Evolutionary conservation across 2,888 invertebrate species (phyloP).

Genomic region (Heliconius ismenius): DNA sequence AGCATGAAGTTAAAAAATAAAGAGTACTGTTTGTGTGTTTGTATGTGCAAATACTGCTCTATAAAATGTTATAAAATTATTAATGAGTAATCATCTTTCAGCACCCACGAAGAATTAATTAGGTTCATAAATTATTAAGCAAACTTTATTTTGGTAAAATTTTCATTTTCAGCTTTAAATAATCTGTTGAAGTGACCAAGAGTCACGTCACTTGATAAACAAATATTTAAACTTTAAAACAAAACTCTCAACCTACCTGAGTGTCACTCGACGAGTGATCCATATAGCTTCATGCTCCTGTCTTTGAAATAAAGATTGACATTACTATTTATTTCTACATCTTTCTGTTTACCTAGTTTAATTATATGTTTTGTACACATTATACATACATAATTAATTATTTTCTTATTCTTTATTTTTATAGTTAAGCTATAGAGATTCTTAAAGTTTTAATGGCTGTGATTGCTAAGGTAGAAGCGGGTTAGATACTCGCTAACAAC

Average conservation of each 20-base stretch:
- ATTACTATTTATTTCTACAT: background rate
- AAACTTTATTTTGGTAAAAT: background rate
- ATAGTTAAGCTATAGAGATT: background rate
- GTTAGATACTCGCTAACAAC: background rate
- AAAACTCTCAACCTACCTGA: background rate
- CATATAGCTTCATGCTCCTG: background rate
- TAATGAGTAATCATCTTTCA: background rate
- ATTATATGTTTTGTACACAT: background rate
- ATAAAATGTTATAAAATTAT: background rate
- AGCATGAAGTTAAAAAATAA: no score
- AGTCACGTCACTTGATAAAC: constrained; percentile 1
- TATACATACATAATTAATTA: background rate
- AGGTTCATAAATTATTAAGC: background rate
- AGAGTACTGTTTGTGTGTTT: no score
- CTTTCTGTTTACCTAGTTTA: background rate
- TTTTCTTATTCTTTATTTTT: no score
- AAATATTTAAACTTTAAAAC: background rate
- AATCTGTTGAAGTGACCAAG: constrained; percentile 2
- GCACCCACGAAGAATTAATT: no score
- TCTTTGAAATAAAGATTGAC: background rate
- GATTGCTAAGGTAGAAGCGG: background rate
- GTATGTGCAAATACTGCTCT: background rate
- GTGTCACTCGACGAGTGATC: background rate
- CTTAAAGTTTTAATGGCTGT: background rate
- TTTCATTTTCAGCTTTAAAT: background rate